Evolutionary conservation across 2,888 invertebrate genomes (phyloP).

Genomic region (Stenotaenia linearis): DNA sequence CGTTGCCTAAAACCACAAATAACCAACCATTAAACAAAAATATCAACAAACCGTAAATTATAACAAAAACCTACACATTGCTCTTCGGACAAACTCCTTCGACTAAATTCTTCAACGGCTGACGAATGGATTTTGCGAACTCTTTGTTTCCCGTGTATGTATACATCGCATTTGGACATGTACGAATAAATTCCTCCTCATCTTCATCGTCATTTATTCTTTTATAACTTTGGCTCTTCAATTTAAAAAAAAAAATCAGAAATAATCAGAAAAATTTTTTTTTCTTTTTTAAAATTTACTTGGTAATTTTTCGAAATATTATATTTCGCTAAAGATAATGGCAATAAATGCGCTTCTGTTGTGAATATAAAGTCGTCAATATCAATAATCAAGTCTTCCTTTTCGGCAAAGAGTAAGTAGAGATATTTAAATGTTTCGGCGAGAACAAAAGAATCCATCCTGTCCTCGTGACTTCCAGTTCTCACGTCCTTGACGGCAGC

Average conservation of each 20-base stretch:
- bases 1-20: slow-evolving; percentile 35
- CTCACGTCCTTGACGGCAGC: slow-evolving; percentile 95
- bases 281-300: not conserved
- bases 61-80: slow-evolving; percentile 32
- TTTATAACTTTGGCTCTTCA: slow-evolving; percentile 39
- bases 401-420: slow-evolving; percentile 85
- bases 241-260: not conserved
- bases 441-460: slow-evolving; percentile 94
- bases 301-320: slow-evolving; percentile 44
- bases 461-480: slow-evolving; percentile 80
- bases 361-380: slow-evolving; percentile 83
- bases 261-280: not conserved
- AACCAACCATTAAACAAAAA: not conserved
- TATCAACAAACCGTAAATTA: not conserved
- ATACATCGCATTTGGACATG: slow-evolving; percentile 79
- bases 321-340: slow-evolving; percentile 68
- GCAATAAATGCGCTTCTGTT: slow-evolving; percentile 92
- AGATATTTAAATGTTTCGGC: slow-evolving; percentile 98
- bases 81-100: slow-evolving; percentile 68
- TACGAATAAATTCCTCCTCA: slow-evolving; percentile 53
- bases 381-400: slow-evolving; percentile 72
- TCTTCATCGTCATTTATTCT: slow-evolving; percentile 18
- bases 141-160: slow-evolving; percentile 58
- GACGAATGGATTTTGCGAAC: slow-evolving; percentile 65
- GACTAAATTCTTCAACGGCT: slow-evolving; percentile 77